Evolutionary conservation across 92 coral and sea anemone genomes (phyloP), one percentile per base, ranked within the genome.

Genomic region (Montipora capitata): DNA sequence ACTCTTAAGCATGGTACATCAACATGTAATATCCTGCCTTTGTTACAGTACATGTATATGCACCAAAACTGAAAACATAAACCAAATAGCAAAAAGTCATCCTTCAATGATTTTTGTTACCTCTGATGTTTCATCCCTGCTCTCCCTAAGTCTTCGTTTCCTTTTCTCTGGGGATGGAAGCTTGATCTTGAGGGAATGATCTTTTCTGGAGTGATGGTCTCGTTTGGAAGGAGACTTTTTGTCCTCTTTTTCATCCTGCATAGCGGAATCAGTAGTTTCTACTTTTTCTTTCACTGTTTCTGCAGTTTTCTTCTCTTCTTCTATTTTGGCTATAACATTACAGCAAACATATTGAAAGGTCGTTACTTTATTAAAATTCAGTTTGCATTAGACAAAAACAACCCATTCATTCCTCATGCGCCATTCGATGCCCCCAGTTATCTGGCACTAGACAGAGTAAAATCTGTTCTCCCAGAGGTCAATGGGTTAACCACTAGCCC

Each of bases 121-220:
- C 85, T 81, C 77, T 18, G 6, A 1, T 9, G n/a, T 54, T 67
- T 83, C 79, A 35, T 61, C 80, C 64, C 64, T 43, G 63, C 79
- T 82, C 38, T 14, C 41, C 43, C 87, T 58, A 48, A 81, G 94
- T 42, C 84, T 57, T 13, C 90, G 92, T 18, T 79, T 87, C 18
- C 86, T 79, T 39, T 76, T 88, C 20, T 84, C 93, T 3, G 86
- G 73, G 7, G 35, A 14, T 0, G 95, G 92, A 15, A 90, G 72
- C 74, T 94, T 90, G 11, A 94, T 58, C 49, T 83, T 83, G 0
- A 73, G 72, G 0, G 72, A 16, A 61, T 57, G 87, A 6, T 44
- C 87, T 41, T 20, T 82, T 20, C 39, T 83, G 13, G 42, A 43
- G 48, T 61, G 85, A 54, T 17, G 68, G 11, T 69, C 76, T 13